phyloP scores from a whole-genome alignment of 2,113 vertebrate species.

The Beaufortia kweichowensis region DNA sequence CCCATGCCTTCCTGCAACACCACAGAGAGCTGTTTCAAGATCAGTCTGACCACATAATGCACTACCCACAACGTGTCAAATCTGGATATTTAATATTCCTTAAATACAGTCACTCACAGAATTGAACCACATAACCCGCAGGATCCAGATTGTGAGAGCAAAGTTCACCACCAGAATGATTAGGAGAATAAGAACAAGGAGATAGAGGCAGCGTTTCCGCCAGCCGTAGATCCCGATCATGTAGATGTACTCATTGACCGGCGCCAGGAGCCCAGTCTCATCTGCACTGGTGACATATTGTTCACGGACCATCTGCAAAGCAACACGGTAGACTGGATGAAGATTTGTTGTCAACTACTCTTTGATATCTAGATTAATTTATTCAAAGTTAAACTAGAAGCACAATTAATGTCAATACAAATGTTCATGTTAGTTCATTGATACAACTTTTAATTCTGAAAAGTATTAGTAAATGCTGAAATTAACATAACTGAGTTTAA shows the following conservation, averaged over 20 bases:
- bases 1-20: slow-evolving; percentile 89
- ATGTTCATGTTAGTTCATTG: too few species aligned
- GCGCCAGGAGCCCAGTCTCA: slow-evolving; percentile 75
- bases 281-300: slow-evolving; percentile 84
- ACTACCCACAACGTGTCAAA: background rate
- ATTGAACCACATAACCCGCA: slow-evolving; percentile 98
- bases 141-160: slow-evolving; percentile 93
- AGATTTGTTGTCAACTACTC: too few species aligned
- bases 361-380: too few species aligned
- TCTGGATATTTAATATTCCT: background rate
- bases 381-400: too few species aligned
- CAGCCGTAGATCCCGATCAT: slow-evolving; percentile 97
- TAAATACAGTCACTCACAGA: slow-evolving; percentile 72
- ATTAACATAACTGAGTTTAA: too few species aligned
- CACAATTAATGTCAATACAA: too few species aligned
- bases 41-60: background rate
- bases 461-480: too few species aligned
- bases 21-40: background rate
- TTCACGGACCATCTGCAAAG: slow-evolving; percentile 88
- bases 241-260: slow-evolving; percentile 79
- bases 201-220: slow-evolving; percentile 97
- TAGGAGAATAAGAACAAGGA: slow-evolving; percentile 90
- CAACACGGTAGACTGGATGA: background rate
- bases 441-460: too few species aligned
- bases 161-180: slow-evolving; percentile 91